Evolutionary conservation across 2,113 vertebrate species (phyloP).

Genomic region (Xiphorhynchus elegans): DNA sequence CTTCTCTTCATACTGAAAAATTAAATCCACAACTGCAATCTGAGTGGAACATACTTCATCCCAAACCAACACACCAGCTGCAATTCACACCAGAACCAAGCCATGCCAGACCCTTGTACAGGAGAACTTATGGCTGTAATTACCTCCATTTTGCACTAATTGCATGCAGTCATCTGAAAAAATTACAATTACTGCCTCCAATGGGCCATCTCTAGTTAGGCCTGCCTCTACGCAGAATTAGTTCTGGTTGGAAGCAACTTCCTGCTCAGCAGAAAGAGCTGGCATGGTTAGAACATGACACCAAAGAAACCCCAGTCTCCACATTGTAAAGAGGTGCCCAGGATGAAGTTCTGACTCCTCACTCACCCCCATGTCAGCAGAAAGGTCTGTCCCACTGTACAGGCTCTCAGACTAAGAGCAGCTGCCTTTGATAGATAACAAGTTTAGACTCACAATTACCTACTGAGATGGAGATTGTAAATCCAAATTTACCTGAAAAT

Average conservation of each 20-base stretch:
- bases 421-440: not conserved
- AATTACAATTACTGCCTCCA: not conserved
- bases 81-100: not conserved
- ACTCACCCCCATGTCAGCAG: not conserved
- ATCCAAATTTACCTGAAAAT: not conserved
- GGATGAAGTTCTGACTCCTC: not conserved
- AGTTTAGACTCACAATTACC: no score
- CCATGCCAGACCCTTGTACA: not conserved
- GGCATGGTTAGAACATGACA: not conserved
- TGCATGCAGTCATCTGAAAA: slow-evolving; percentile 7
- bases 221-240: not conserved
- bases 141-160: not conserved
- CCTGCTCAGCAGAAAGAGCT: not conserved
- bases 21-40: not conserved
- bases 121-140: not conserved
- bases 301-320: not conserved
- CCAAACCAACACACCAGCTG: not conserved
- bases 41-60: not conserved
- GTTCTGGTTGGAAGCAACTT: not conserved
- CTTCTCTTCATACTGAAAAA: not conserved
- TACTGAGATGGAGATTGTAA: not conserved
- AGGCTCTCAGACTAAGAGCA: not conserved
- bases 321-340: not conserved
- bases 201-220: not conserved
- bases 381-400: not conserved